Base-by-base conservation (phyloP, 2,888 invertebrate genomes). In the Trisateles emortualis region DNA sequence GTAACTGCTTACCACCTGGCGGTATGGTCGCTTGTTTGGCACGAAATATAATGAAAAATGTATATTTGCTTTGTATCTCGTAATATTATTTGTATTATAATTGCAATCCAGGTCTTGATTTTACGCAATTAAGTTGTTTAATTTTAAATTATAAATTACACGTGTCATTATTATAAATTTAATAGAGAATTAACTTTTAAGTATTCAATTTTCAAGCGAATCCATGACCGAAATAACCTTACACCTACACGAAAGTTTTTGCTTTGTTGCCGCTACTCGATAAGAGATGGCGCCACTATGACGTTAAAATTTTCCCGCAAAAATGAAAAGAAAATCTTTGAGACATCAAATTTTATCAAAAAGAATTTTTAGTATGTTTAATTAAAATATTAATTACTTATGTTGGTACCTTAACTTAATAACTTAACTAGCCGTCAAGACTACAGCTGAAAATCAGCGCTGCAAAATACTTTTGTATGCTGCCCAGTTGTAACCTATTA, bases 251-350 rank as follows among this genome's bases (percentile, higher is more conserved):
- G 8, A 35, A 36, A n/a, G n/a, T 29, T n/a, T 8, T 8, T 13
- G 19, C 30, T 10, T 43, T 39, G 14, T 35, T 83, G 61, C 59
- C 54, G 70, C 89, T 84, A 84, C 79, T 81, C 77, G 61, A 50
- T 58, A 71, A 78, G 45, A 88, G 89, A 86, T 88, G 88, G 87
- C 88, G 89, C 72, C 65, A 79, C 58, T 10, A 5, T 40, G 35
- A 32, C 39, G 13, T 19, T 22, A 30, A 30, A 39, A 24, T 35
- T 11, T 36, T 16, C 16, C 66, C 41, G 32, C 32, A 68, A 64
- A 47, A 39, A 42, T 33, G 41, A 49, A 26, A 33, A 19, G 6
- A 51, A 57, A 44, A 46, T 50, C 30, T 38, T 30, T 32, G n/a
- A 41, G 52, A 70, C 51, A 59, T 40, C 52, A 59, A 33, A 58